Evolutionary conservation across 2,797 vertebrate genomes (phyloP), one percentile per base, ranked within the genome.

Genomic region (Dromococcyx pavoninus): DNA sequence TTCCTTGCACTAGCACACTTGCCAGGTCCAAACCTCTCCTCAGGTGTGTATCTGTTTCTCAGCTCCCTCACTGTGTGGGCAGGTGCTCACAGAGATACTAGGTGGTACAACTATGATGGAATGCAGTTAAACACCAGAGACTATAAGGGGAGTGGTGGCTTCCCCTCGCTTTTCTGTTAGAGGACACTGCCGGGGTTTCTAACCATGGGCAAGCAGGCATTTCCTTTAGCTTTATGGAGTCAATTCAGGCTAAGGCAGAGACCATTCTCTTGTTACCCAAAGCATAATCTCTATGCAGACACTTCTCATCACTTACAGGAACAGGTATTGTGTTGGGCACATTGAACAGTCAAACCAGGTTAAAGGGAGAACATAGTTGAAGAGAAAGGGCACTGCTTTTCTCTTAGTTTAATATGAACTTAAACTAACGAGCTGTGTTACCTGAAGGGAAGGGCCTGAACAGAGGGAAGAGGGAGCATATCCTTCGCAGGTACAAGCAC

Each of bases 161-260:
- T 7, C 17, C 33, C 62, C 24, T 25, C 11, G 4, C 37, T 58
- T 23, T 13, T 61, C 28, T 54, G n/a, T 35, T 16, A 1, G 2
- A 60, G 57, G 44, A 8, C 28, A 32, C 5, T 46, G 65, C 39
- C 23, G 11, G 0, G 1, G 13, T 39, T 16, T 37, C 16, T 27
- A 53, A 10, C 41, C 50, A 53, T 0, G 1, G 58, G 66, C 19
- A 18, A 2, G 1, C 0, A 17, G 44, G n/a, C 30, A 4, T 12
- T 72, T 82, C 58, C 51, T 65, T 53, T 19, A 12, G 74, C 48
- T 74, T 43, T 22, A 28, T 0, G 11, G 1, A 67, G 48, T 22
- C 41, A 19, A 2, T 61, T 41, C 25, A n/a, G 56, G 37, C 22
- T 56, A 46, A 46, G 19, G 37, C 2, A 28, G n/a, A 64, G 19